Evolutionary conservation across 2,888 invertebrate genomes (phyloP).

Genomic region (Dusona sp.): DNA sequence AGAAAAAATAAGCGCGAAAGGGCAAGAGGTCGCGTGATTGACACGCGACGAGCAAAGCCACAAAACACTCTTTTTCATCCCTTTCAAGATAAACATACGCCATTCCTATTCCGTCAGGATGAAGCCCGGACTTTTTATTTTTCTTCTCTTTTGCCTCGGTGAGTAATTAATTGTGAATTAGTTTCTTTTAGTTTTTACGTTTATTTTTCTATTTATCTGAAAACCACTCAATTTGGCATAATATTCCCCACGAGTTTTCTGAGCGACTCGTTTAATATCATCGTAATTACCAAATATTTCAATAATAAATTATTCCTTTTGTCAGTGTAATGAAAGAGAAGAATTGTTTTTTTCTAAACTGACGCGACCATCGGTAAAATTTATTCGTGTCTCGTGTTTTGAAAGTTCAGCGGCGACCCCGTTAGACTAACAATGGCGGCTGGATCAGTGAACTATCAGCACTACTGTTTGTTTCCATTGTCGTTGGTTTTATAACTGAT

Average conservation of each 20-base stretch:
- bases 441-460: conserved; percentile 52
- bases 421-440: conserved; percentile 49
- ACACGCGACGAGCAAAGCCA: conserved; percentile 41
- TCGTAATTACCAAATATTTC: neutral
- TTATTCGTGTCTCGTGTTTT: conserved; percentile 22
- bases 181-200: conserved; percentile 33
- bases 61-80: conserved; percentile 46
- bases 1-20: conserved; percentile 32
- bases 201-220: conserved; percentile 10
- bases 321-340: neutral
- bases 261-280: conserved; percentile 19
- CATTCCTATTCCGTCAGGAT: conserved; percentile 74
- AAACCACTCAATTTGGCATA: neutral
- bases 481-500: neutral
- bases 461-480: conserved; percentile 26
- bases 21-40: conserved; percentile 35
- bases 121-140: conserved; percentile 79
- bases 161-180: conserved; percentile 69
- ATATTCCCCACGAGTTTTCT: neutral
- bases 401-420: conserved; percentile 57
- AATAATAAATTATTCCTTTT: neutral
- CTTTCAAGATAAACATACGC: conserved; percentile 37
- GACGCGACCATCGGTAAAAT: conserved; percentile 2
- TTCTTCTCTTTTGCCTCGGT: conserved; percentile 79
- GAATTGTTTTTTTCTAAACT: conserved; percentile 1